Evolutionary conservation across 2,113 vertebrate genomes (phyloP).

Genomic region (Ceyx melanurus): DNA sequence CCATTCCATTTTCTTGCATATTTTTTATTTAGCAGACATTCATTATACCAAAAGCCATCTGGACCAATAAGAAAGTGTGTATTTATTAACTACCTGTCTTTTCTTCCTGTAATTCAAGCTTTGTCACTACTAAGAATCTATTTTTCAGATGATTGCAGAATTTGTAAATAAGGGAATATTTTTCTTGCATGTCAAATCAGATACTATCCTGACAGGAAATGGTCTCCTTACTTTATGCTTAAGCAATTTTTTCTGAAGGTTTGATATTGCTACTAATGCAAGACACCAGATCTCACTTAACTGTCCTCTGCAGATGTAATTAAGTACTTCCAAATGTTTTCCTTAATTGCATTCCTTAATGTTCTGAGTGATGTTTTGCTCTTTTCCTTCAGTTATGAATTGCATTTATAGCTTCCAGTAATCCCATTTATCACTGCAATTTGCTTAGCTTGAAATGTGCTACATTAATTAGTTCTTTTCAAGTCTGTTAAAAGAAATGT

Average conservation of each 20-base stretch:
- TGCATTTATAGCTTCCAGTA: conserved; percentile 63
- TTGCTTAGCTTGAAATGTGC: conserved; percentile 65
- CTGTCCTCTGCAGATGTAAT: conserved; percentile 61
- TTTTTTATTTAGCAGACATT: background rate
- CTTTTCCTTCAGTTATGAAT: conserved; percentile 58
- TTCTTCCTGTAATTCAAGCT: background rate
- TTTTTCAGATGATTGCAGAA: background rate
- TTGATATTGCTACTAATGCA: conserved; percentile 20
- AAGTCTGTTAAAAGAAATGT: conserved; percentile 61
- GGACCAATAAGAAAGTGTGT: background rate
- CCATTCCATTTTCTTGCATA: background rate
- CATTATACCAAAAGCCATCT: background rate
- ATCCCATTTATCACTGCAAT: conserved; percentile 70
- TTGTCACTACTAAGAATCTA: background rate
- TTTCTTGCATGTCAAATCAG: background rate
- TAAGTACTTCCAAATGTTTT: conserved; percentile 71
- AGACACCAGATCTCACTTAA: conserved; percentile 41
- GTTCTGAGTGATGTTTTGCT: conserved; percentile 66
- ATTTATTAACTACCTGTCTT: background rate
- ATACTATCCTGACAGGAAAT: background rate
- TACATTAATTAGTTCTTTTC: conserved; percentile 71
- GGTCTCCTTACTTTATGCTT: background rate
- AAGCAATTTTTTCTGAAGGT: conserved; percentile 14
- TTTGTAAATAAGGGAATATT: background rate
- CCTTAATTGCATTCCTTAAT: conserved; percentile 69